Evolutionary conservation across 2,888 invertebrate species (phyloP), one percentile per base, ranked within the genome.

Genomic region (Axea sp.): DNA sequence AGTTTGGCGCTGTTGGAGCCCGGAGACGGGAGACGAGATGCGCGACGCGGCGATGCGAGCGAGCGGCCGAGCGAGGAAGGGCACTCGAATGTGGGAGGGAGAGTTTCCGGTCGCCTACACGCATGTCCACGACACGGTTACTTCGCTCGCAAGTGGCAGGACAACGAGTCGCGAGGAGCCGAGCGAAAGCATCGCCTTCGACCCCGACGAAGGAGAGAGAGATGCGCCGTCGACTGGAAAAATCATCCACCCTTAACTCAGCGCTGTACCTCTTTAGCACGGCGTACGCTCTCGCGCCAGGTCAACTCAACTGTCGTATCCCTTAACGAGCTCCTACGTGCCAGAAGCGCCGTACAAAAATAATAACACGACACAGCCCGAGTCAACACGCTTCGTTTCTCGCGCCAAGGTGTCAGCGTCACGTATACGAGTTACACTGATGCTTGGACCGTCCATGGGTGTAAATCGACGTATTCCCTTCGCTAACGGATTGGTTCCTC

Each of bases 51-150:
- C 53, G 24, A 41, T 41, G 45, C 28, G 24, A 49, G 55, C 55
- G n/a, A 33, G n/a, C 41, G 1, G 11, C 24, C 41, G 3, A n/a
- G 33, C 43, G 77, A 78, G 81, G 81, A 78, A 80, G 81, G 80
- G 78, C 78, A 81, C 78, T 78, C 77, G 77, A 78, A 81, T 82
- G 83, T 90, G 90, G 90, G 89, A 90, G 90, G 90, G 90, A 89
- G 89, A 89, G 88, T 89, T 88, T 89, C 88, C 83, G 84, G 84
- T 84, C 83, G 81, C 84, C 82, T 82, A 84, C 84, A 81, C 81
- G 59, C 49, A 77, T 55, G 47, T 78, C 71, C 78, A 78, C 80
- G 78, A 77, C 71, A 80, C 78, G 76, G 78, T 76, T 82, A 83
- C 80, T 81, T 79, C 76, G 78, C 77, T 78, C 65, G 79, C 77